Conservation (phyloP, 30 jellyfish, hydroid and myxozoan genomes). For the Aurelia sp. region DNA sequence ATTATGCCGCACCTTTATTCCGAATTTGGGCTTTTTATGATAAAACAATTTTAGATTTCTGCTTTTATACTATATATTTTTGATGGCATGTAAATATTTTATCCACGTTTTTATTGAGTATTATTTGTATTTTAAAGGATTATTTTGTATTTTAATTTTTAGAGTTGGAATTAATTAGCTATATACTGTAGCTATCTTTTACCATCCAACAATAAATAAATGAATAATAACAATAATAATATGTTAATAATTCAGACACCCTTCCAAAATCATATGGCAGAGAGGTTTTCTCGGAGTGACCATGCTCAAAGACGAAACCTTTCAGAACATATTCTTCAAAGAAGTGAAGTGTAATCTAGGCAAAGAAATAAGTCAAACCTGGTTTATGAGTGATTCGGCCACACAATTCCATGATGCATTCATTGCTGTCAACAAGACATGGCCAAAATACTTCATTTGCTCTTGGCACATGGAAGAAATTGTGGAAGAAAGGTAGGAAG, state of each 20-base stretch:
- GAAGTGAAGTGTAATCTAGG: not conserved
- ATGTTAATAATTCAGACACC: not conserved
- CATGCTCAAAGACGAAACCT: conserved; percentile 1
- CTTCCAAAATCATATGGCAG: not conserved
- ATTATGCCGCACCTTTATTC: too few species aligned
- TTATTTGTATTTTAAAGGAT: too few species aligned
- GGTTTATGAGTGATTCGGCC: conserved; percentile 9
- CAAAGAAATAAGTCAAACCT: not conserved
- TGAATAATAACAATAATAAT: too few species aligned
- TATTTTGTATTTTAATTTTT: too few species aligned
- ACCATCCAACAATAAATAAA: too few species aligned
- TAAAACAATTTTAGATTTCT: too few species aligned
- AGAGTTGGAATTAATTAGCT: too few species aligned
- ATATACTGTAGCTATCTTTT: too few species aligned
- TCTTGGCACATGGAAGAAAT: conserved; percentile 1
- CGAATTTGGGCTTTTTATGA: too few species aligned
- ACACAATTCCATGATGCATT: not conserved
- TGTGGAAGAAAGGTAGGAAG: not conserved
- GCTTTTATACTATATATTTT: too few species aligned
- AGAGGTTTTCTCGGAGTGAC: not conserved
- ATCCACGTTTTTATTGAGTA: too few species aligned
- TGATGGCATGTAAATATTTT: too few species aligned
- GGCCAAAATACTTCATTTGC: not conserved
- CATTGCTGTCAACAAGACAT: not conserved
- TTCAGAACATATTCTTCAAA: not conserved